phyloP scores from a whole-genome alignment of 2,113 vertebrate species.

The Butorides virescens region DNA sequence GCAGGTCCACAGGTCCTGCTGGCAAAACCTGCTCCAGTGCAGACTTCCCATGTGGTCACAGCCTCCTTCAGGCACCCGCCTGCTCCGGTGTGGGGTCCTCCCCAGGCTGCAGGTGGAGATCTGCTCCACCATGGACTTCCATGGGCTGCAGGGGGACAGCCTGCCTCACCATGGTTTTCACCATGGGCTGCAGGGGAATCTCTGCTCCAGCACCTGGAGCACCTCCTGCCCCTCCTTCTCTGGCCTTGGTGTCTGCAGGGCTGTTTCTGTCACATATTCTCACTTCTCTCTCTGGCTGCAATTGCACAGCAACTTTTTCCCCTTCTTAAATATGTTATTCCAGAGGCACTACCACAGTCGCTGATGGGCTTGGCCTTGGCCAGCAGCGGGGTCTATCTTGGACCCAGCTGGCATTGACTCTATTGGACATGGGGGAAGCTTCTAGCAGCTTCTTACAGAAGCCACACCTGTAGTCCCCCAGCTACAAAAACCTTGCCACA shows the following conservation, averaged over 20 bases:
- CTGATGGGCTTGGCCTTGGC: neutral
- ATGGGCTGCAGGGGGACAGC: too few relatives aligned
- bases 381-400: fast-evolving
- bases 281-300: neutral
- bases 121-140: too few relatives aligned
- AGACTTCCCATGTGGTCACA: too few relatives aligned
- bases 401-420: neutral
- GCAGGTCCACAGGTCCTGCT: too few relatives aligned
- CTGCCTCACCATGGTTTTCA: too few relatives aligned
- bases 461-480: neutral
- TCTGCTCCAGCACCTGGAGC: fast-evolving
- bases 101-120: neutral
- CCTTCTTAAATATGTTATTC: neutral
- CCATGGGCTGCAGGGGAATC: neutral
- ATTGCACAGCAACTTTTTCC: neutral
- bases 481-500: neutral
- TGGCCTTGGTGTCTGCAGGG: neutral
- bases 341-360: fast-evolving
- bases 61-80: too few relatives aligned
- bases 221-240: neutral
- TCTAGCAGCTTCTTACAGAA: neutral
- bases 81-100: neutral
- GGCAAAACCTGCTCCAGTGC: neutral
- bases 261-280: neutral
- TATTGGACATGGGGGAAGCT: neutral